Conservation (phyloP, 1,140 invertebrate species). For the Drosophila ananassae region DNA sequence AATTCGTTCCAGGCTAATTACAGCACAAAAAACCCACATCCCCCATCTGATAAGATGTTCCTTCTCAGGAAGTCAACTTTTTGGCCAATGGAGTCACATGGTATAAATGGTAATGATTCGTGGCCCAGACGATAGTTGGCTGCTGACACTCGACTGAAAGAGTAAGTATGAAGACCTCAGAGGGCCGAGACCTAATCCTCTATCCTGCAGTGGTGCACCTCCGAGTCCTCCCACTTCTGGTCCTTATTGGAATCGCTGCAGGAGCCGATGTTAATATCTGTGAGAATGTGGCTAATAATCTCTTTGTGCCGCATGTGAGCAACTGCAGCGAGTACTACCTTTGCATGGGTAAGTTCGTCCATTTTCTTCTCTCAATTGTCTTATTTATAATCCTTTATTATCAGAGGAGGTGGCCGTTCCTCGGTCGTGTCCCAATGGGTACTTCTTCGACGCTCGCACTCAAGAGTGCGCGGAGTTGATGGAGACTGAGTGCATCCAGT, state of each 20-base stretch:
- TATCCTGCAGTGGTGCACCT: slow-evolving; percentile 44
- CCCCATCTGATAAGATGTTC: slow-evolving; percentile 47
- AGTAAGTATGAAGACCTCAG: slow-evolving; percentile 11
- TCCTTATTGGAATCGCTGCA: slow-evolving; percentile 8
- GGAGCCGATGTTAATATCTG: slow-evolving; percentile 56
- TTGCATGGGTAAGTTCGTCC: slow-evolving; percentile 55
- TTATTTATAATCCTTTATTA: background rate
- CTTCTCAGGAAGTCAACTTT: slow-evolving; percentile 10
- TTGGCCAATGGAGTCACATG: slow-evolving; percentile 6
- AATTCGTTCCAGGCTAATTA: slow-evolving; percentile 18
- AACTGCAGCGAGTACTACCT: slow-evolving; percentile 69
- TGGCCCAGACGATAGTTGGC: slow-evolving; percentile 25
- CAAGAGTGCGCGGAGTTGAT: slow-evolving; percentile 57
- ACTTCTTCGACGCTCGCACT: slow-evolving; percentile 58
- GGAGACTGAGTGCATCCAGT: slow-evolving; percentile 55
- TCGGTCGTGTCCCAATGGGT: slow-evolving; percentile 26
- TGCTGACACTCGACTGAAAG: background rate
- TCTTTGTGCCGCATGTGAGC: slow-evolving; percentile 62
- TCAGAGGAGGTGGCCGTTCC: slow-evolving; percentile 39
- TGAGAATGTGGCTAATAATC: slow-evolving; percentile 50
- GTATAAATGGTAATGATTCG: slow-evolving; percentile 41
- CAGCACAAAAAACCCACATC: slow-evolving; percentile 26
- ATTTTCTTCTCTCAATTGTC: too few relatives aligned
- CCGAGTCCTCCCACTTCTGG: slow-evolving; percentile 28
- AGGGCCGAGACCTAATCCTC: too few relatives aligned